These are phyloP conservation scores for Avahi laniger DNA, from an alignment of 2,797 vertebrate genomes.

Conservation along the genomic window DNA sequence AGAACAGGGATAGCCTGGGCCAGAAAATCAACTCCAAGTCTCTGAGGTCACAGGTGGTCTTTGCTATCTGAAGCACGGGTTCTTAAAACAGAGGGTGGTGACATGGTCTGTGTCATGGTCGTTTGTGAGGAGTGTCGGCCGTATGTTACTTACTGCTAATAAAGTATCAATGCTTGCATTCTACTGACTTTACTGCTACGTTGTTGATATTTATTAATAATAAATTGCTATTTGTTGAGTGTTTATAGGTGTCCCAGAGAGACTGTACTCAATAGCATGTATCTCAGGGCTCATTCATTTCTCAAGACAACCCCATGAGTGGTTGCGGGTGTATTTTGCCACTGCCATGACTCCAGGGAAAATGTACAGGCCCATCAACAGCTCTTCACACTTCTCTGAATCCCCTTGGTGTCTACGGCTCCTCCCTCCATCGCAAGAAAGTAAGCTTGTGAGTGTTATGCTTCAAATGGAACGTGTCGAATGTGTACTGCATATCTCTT, in stretches of 20 bases:
- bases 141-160: neutral
- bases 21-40: neutral
- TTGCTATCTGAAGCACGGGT: neutral
- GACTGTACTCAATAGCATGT: neutral
- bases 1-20: neutral
- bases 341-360: neutral
- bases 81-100: neutral
- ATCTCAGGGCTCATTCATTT: neutral
- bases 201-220: neutral
- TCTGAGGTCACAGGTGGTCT: neutral
- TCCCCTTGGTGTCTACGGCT: neutral
- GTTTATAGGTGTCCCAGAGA: neutral
- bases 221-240: neutral
- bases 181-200: neutral
- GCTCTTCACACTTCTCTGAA: neutral
- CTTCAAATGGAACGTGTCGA: neutral
- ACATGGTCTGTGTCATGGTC: accelerated
- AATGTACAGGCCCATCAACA: neutral
- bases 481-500: neutral
- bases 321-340: neutral
- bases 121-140: neutral
- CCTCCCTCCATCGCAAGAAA: neutral
- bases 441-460: neutral
- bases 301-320: neutral
- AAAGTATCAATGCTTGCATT: neutral